phyloP scores from a whole-genome alignment of 2,113 vertebrate genomes.

The Benitochromis conjunctus region DNA sequence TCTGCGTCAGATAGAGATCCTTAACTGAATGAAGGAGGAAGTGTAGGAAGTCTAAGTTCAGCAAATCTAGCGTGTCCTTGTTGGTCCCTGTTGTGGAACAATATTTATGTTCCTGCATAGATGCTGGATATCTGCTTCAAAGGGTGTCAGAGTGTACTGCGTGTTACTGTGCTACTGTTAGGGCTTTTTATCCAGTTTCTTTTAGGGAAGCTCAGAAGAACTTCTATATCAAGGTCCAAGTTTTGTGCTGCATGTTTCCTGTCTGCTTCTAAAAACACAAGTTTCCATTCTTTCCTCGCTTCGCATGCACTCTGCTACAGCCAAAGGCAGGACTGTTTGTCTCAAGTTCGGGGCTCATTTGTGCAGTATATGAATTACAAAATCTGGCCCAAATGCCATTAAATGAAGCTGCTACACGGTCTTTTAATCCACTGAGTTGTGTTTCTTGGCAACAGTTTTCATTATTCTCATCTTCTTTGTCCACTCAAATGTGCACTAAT shows the following conservation, averaged over 20 bases:
- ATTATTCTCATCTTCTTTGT: neutral
- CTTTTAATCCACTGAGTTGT: neutral
- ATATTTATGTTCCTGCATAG: constrained; percentile 61
- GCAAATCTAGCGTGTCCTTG: constrained; percentile 33
- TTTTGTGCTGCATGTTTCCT: neutral
- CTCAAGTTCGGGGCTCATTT: neutral
- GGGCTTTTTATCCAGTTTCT: neutral
- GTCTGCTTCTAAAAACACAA: neutral
- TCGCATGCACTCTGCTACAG: neutral
- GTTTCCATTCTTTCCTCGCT: neutral
- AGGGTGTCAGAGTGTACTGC: neutral
- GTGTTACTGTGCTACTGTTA: neutral
- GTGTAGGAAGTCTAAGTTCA: constrained; percentile 69
- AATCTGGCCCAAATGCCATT: neutral
- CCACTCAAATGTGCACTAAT: neutral
- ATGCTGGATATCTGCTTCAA: constrained; percentile 31
- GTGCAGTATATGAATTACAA: neutral
- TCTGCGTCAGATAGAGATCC: constrained; percentile 60
- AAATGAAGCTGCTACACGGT: neutral
- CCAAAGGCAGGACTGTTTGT: neutral
- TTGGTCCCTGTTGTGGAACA: constrained; percentile 42
- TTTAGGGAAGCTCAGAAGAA: neutral
- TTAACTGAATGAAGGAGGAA: constrained; percentile 74
- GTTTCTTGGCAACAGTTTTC: neutral
- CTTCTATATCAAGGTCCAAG: neutral